These are phyloP conservation scores for Eristalis arbustorum DNA, from an alignment of 2,888 invertebrate genomes.

Conservation along the genomic window DNA sequence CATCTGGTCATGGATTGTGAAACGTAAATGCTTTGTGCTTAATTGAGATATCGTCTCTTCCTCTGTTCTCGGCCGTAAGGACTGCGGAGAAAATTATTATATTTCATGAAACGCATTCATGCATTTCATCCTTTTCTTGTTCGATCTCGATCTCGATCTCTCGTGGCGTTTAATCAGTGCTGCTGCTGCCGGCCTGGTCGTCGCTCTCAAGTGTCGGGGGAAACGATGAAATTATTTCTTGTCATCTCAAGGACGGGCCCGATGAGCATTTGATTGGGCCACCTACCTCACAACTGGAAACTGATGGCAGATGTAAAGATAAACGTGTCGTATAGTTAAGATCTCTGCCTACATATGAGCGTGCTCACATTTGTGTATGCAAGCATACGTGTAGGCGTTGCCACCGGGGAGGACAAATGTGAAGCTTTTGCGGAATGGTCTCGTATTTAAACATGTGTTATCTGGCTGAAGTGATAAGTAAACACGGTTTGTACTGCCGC, in stretches of 20 bases:
- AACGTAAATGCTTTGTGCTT: constrained; percentile 63
- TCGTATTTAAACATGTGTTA: background rate
- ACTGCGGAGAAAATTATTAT: constrained; percentile 57
- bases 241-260: constrained; percentile 63
- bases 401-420: background rate
- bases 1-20: constrained; percentile 59
- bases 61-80: constrained; percentile 39
- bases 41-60: constrained; percentile 59
- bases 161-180: constrained; percentile 51
- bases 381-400: background rate
- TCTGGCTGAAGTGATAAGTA: background rate
- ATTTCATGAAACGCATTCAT: constrained; percentile 68
- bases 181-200: constrained; percentile 24
- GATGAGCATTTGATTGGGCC: constrained; percentile 64
- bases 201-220: constrained; percentile 62
- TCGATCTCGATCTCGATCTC: constrained; percentile 39
- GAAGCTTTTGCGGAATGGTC: background rate
- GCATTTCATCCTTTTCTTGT: constrained; percentile 50
- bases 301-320: constrained; percentile 36
- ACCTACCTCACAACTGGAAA: constrained; percentile 49
- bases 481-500: background rate
- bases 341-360: background rate
- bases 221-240: constrained; percentile 68
- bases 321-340: background rate
- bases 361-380: background rate